Evolutionary conservation across 1,140 invertebrate species (phyloP).

Genomic region (Dendroctonus valens): DNA sequence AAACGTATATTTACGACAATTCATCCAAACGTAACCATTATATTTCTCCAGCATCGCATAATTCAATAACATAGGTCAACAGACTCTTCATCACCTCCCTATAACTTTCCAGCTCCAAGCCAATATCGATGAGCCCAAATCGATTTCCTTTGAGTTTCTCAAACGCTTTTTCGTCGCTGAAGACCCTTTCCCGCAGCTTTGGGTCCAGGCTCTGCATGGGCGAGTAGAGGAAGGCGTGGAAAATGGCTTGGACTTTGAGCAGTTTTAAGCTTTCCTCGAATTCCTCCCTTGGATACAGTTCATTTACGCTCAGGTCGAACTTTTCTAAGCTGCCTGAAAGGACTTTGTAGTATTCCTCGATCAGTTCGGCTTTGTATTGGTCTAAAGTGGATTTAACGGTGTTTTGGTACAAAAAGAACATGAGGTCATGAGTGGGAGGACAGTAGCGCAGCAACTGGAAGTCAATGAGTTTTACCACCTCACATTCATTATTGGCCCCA

Average conservation of each 20-base stretch:
- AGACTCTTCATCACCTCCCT: constrained; percentile 5
- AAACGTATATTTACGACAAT: neutral
- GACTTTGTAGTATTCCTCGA: constrained; percentile 48
- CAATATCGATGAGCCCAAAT: neutral
- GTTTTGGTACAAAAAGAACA: constrained; percentile 49
- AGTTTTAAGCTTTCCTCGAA: constrained; percentile 28
- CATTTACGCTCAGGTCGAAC: constrained; percentile 21
- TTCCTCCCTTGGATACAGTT: constrained; percentile 27
- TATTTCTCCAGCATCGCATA: constrained; percentile 6
- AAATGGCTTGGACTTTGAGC: constrained; percentile 22
- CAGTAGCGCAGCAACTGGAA: constrained; percentile 56
- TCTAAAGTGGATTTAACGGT: constrained; percentile 45
- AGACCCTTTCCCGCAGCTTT: constrained; percentile 6
- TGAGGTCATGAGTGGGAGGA: constrained; percentile 55
- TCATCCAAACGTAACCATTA: neutral
- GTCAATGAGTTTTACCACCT: constrained; percentile 53
- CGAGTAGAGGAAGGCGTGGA: constrained; percentile 7
- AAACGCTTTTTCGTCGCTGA: neutral
- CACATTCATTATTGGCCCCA: constrained; percentile 49
- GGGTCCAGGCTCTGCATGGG: constrained; percentile 1
- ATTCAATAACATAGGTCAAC: constrained; percentile 4
- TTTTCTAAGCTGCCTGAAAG: constrained; percentile 45
- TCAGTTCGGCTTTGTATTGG: constrained; percentile 42
- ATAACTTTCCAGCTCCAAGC: constrained; percentile 11
- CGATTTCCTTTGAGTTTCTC: neutral